These are phyloP conservation scores for Rhinoderma darwinii DNA, from an alignment of 2,113 vertebrate genomes.

Conservation along the genomic window DNA sequence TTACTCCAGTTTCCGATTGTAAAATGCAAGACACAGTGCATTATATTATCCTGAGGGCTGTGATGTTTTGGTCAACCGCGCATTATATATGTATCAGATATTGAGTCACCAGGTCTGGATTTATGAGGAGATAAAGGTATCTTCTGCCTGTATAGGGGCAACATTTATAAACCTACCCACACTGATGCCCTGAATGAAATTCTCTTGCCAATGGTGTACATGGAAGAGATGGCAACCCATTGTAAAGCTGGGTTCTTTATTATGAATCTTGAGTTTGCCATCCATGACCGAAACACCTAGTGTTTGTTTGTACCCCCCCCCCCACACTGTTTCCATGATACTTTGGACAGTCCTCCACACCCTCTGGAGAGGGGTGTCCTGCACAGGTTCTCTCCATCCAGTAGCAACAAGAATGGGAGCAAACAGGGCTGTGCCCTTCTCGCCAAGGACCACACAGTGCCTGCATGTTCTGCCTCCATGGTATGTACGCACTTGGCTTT, in stretches of 20 bases:
- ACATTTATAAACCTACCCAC: neutral
- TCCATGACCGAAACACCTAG: neutral
- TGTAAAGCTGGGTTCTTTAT: too few species aligned
- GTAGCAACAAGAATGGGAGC: too few species aligned
- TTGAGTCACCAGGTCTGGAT: neutral
- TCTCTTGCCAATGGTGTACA: neutral
- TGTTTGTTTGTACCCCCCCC: too few species aligned
- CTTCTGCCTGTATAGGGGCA: neutral
- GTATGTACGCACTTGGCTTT: too few species aligned
- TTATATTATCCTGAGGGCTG: neutral
- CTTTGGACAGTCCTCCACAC: too few species aligned
- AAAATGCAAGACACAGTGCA: neutral
- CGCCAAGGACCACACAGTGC: too few species aligned
- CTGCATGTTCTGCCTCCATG: too few species aligned
- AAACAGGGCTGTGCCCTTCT: too few species aligned
- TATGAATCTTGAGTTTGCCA: neutral
- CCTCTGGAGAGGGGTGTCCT: too few species aligned
- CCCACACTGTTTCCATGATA: too few species aligned
- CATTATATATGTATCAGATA: neutral
- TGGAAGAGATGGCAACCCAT: neutral
- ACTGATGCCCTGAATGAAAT: neutral
- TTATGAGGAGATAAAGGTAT: neutral
- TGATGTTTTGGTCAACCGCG: neutral
- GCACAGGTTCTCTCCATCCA: too few species aligned
- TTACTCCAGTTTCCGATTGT: neutral